phyloP scores from a whole-genome alignment of 2,797 vertebrate species.

The Sebastes ruberrimus region DNA sequence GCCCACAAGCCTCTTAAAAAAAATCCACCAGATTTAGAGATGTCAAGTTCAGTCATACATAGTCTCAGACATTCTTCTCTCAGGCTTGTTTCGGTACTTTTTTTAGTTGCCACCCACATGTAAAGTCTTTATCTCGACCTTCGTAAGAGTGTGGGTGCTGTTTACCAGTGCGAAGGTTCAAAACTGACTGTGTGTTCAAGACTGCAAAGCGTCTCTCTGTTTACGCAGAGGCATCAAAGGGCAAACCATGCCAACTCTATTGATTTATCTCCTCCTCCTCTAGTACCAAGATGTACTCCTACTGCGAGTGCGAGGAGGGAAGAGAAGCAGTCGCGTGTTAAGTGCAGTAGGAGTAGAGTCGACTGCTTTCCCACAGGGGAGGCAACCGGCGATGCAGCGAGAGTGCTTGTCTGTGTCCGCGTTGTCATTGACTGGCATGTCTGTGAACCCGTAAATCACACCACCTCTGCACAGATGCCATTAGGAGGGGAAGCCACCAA shows the following conservation, averaged over 20 bases:
- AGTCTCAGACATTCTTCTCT: constrained; percentile 59
- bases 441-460: constrained; percentile 62
- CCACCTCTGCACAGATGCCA: constrained; percentile 51
- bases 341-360: constrained; percentile 43
- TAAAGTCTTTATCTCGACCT: background rate
- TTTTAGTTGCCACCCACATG: background rate
- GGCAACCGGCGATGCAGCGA: background rate
- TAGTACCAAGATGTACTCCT: constrained; percentile 38
- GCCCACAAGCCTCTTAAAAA: constrained; percentile 67
- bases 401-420: constrained; percentile 41
- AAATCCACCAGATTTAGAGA: constrained; percentile 68
- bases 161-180: background rate
- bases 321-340: constrained; percentile 23
- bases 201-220: constrained; percentile 42
- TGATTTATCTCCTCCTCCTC: constrained; percentile 54
- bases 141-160: background rate
- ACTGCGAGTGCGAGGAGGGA: constrained; percentile 9
- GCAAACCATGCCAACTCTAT: constrained; percentile 53
- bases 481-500: constrained; percentile 27
- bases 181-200: constrained; percentile 16
- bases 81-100: constrained; percentile 30
- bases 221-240: constrained; percentile 52
- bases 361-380: constrained; percentile 48
- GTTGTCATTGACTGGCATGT: constrained; percentile 63
- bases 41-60: constrained; percentile 55